phyloP scores from a whole-genome alignment of 37 sponge, comb jelly and placozoan species.

The Diacarnus erythraeanus region DNA sequence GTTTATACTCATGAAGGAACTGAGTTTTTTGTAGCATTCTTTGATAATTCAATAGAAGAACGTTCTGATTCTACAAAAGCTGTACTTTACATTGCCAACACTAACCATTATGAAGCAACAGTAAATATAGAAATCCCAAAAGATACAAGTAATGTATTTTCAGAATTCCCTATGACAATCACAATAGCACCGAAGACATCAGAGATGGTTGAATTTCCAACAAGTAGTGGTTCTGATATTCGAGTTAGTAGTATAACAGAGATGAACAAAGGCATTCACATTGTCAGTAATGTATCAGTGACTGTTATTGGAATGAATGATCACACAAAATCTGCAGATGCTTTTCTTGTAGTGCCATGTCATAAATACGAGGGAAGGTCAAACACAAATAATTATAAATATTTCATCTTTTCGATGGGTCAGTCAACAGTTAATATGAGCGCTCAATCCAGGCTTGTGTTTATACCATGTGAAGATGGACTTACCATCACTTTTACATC shows the following conservation, averaged over 20 bases:
- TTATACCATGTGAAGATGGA: slow-evolving; percentile 27
- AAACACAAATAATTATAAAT: neutral
- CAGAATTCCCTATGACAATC: neutral
- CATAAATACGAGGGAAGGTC: neutral
- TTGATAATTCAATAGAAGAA: neutral
- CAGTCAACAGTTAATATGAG: neutral
- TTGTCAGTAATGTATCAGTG: neutral
- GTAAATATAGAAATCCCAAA: neutral
- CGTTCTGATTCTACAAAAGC: neutral
- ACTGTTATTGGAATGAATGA: slow-evolving; percentile 38
- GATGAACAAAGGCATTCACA: slow-evolving; percentile 15
- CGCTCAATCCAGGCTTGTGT: slow-evolving; percentile 9
- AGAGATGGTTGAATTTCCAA: neutral
- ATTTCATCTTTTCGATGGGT: slow-evolving; percentile 22
- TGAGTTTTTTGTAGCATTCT: slow-evolving; percentile 25
- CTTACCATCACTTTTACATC: slow-evolving; percentile 5
- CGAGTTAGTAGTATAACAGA: neutral
- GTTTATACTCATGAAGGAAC: slow-evolving; percentile 10
- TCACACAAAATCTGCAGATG: slow-evolving; percentile 28
- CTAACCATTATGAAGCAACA: neutral
- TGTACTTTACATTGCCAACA: neutral
- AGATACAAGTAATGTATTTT: neutral
- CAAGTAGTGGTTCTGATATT: neutral
- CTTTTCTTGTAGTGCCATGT: slow-evolving; percentile 48
- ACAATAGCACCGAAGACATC: neutral